phyloP scores from a whole-genome alignment of 2,888 invertebrate genomes.

The Zaprionus bogoriensis region DNA sequence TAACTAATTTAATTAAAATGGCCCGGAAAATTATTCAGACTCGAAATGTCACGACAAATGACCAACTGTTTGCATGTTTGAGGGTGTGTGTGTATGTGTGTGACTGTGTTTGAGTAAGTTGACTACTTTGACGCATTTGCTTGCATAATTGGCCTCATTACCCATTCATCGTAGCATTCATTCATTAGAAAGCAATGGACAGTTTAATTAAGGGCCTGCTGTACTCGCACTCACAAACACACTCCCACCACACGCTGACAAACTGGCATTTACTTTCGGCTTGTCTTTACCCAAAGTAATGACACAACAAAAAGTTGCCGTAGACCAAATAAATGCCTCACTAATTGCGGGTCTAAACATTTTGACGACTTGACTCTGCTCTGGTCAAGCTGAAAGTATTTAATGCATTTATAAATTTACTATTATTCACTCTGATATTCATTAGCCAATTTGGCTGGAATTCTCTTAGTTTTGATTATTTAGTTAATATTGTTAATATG shows the following conservation, averaged over 20 bases:
- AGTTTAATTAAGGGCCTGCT: conserved; percentile 74
- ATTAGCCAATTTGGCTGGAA: not conserved
- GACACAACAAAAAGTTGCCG: not conserved
- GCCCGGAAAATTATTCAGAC: conserved; percentile 3
- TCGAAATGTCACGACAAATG: not conserved
- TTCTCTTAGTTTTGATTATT: too few relatives aligned
- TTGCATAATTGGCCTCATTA: conserved; percentile 73
- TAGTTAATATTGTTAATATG: too few relatives aligned
- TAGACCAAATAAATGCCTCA: not conserved
- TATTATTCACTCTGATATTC: not conserved
- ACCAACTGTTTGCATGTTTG: not conserved
- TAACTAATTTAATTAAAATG: conserved; percentile 76
- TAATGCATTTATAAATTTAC: too few relatives aligned
- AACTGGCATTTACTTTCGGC: not conserved
- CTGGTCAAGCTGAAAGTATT: too few relatives aligned
- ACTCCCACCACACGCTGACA: not conserved
- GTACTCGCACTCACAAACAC: conserved; percentile 2
- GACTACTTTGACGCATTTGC: conserved; percentile 41
- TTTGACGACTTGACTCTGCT: not conserved
- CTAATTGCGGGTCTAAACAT: not conserved
- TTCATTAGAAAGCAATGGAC: conserved; percentile 75
- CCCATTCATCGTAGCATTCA: conserved; percentile 71
- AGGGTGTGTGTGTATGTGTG: not conserved
- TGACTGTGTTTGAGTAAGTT: conserved; percentile 7
- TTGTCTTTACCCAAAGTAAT: not conserved